These are phyloP conservation scores for Eptesicus fuscus DNA, from an alignment of 2,113 vertebrate genomes.

Conservation along the genomic window DNA sequence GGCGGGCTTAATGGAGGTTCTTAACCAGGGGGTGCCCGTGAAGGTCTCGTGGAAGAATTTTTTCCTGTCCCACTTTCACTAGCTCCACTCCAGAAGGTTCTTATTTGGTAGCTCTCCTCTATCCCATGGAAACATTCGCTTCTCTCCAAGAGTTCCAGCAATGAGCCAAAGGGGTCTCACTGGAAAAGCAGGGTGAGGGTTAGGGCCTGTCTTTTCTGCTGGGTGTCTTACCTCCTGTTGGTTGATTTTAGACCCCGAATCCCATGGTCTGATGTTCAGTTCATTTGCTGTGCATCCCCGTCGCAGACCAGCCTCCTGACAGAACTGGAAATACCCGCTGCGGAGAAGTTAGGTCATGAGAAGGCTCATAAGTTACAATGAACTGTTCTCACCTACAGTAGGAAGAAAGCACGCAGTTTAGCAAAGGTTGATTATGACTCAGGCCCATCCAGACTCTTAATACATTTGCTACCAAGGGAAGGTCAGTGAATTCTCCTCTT, in stretches of 20 bases:
- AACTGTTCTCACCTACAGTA: neutral
- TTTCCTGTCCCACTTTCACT: neutral
- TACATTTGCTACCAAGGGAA: neutral
- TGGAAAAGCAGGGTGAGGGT: no score
- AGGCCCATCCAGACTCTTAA: neutral
- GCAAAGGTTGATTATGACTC: neutral
- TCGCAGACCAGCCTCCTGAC: neutral
- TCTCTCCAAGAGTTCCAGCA: neutral
- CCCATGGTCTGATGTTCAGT: neutral
- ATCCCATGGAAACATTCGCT: neutral
- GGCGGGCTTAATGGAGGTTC: neutral
- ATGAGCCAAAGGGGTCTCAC: neutral
- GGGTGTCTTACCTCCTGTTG: neutral
- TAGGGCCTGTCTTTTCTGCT: fast-evolving
- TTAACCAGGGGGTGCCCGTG: neutral
- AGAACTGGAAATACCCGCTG: neutral
- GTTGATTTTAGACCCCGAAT: neutral
- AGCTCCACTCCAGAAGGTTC: neutral
- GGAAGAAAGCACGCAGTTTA: neutral
- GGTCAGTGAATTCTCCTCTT: neutral
- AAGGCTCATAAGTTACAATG: neutral
- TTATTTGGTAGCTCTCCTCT: neutral
- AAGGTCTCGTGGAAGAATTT: neutral
- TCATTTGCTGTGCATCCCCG: neutral
- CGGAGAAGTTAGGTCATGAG: neutral